Evolutionary conservation across 2,113 vertebrate species (phyloP), one percentile per base, ranked within the genome.

Genomic region (Machaerirhynchus nigripectus): DNA sequence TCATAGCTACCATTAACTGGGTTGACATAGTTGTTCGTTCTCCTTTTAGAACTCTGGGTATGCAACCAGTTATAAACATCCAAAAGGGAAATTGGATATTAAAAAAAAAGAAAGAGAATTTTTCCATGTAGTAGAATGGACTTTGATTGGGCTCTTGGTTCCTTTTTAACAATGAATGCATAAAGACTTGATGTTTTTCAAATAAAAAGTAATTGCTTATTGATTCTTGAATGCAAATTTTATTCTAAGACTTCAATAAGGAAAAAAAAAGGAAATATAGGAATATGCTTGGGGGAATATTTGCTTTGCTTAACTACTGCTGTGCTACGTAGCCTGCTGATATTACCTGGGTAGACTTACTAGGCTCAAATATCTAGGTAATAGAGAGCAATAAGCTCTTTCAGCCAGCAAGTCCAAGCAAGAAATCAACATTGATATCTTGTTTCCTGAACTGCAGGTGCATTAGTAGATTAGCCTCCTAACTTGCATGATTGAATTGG

Each of bases 201-300:
- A 88, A 90, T 75, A 87, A 70, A 83, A 92, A 84, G 20, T 84
- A 89, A 96, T 86, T 86, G 28, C 47, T 64, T 94, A 94, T 93
- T 96, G 88, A 92, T 92, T 92, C 67, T 83, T 63, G 31, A 90
- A 75, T 79, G 68, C 50, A 80, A 93, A 86, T 93, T 50, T 2
- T 74, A 35, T 55, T 85, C 17, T 50, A 65, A 65, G 37, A 35
- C 49, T 73, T 50, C 33, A 74, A 5, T 63, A 68, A 39, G 5
- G 31, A 31, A 86, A 70, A 68, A 75, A 70, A 61, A 49, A 30
- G 10, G 11, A 35, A 87, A 17, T 37, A 20, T 3, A 30, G 35
- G 27, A 70, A 31, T 71, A 35, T 68, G 10, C 40, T 61, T 61
- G 27, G 24, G 37, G 8, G 4, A 30, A 28, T 75, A 61, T 89